These are phyloP conservation scores for Drosophila bifasciata DNA, from an alignment of 1,140 invertebrate species.

Conservation along the genomic window DNA sequence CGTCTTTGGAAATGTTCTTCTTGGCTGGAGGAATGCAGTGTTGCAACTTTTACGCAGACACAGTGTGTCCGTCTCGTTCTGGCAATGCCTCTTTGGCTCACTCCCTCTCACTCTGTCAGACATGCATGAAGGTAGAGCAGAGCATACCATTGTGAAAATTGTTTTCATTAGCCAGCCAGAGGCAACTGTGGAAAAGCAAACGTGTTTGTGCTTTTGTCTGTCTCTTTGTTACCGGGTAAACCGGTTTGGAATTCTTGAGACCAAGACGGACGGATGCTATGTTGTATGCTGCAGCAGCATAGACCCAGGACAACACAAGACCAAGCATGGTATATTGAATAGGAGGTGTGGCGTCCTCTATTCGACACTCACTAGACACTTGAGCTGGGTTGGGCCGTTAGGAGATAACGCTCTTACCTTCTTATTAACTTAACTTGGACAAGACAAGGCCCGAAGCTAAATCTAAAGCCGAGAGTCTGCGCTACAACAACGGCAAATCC, in stretches of 20 bases:
- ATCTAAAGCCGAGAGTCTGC: constrained; percentile 12
- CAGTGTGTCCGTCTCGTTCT: no score
- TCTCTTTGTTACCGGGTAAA: constrained; percentile 47
- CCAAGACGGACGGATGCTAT: constrained; percentile 14
- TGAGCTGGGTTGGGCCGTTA: no score
- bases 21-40: constrained; percentile 72
- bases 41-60: constrained; percentile 70
- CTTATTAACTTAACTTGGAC: not conserved
- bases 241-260: constrained; percentile 72
- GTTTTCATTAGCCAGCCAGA: constrained; percentile 54
- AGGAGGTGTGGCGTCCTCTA: no score
- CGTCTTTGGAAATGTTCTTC: constrained; percentile 32
- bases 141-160: constrained; percentile 71
- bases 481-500: constrained; percentile 20
- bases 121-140: constrained; percentile 11
- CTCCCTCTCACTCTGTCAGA: not conserved
- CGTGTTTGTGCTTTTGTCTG: constrained; percentile 25
- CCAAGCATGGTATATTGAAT: constrained; percentile 1
- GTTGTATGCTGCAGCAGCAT: constrained; percentile 67
- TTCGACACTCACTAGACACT: no score
- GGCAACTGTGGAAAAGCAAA: constrained; percentile 35
- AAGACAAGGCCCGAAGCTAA: constrained; percentile 13
- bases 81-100: constrained; percentile 5
- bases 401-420: no score
- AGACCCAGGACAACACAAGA: constrained; percentile 28